Conservation (phyloP, 2,797 vertebrate genomes). For the Lutjanus argentimaculatus region DNA sequence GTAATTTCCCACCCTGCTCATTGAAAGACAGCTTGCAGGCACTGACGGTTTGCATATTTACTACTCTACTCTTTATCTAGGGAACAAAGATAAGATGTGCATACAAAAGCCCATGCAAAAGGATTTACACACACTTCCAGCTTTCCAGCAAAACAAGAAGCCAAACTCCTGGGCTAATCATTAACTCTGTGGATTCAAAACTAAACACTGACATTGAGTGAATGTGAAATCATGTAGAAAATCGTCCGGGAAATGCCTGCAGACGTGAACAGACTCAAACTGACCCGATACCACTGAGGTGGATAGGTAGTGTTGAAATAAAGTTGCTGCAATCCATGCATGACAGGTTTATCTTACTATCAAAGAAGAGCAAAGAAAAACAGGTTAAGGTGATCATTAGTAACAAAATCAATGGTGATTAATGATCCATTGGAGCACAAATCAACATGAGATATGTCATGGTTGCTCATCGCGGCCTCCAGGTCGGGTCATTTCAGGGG, state of each 20-base stretch:
- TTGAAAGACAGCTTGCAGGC: conserved; percentile 77
- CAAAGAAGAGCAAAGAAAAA: not conserved
- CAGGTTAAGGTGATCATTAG: not conserved
- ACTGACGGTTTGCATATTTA: conserved; percentile 74
- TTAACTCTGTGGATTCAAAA: conserved; percentile 65
- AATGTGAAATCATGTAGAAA: conserved; percentile 66
- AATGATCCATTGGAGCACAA: not conserved
- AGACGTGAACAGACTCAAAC: conserved; percentile 16
- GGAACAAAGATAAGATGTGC: conserved; percentile 78
- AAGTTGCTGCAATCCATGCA: not conserved
- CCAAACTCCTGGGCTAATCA: conserved; percentile 55
- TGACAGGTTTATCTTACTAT: conserved; percentile 2
- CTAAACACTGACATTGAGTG: conserved; percentile 38
- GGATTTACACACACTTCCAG: conserved; percentile 55
- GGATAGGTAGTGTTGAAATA: not conserved
- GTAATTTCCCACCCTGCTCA: conserved; percentile 54
- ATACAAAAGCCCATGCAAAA: conserved; percentile 64
- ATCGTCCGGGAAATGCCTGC: conserved; percentile 62
- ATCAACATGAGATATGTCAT: not conserved
- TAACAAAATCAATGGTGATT: not conserved
- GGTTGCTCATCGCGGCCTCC: not conserved
- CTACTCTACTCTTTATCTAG: conserved; percentile 70
- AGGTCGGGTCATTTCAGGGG: not conserved
- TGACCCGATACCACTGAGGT: accelerated
- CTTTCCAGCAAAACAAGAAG: conserved; percentile 58